These are phyloP conservation scores for Fistularia tabacaria DNA, from an alignment of 2,797 vertebrate species.

Conservation along the genomic window DNA sequence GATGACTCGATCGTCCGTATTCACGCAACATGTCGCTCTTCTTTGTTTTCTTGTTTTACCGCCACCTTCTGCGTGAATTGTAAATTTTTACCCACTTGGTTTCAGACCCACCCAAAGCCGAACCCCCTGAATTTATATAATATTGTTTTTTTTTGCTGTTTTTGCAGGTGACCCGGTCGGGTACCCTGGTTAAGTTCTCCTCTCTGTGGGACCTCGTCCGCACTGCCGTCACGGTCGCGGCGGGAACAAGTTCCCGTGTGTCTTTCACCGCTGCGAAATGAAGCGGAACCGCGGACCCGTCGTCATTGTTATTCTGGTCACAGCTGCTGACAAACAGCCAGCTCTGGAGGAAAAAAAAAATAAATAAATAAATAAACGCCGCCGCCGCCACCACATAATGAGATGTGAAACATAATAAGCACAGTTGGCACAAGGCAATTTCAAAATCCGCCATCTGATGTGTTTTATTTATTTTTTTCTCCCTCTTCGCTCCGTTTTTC, in stretches of 20 bases:
- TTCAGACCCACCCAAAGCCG: too few relatives aligned
- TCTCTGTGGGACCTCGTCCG: not conserved
- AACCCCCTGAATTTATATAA: too few relatives aligned
- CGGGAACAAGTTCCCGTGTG: constrained; percentile 21
- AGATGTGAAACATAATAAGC: constrained; percentile 70
- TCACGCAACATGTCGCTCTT: too few relatives aligned
- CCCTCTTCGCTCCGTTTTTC: constrained; percentile 18
- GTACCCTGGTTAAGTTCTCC: too few relatives aligned
- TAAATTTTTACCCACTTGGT: too few relatives aligned
- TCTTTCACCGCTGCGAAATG: constrained; percentile 31
- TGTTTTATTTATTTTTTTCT: constrained; percentile 7
- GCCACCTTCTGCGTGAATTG: too few relatives aligned
- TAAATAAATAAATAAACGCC: too few relatives aligned
- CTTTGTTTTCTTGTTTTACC: too few relatives aligned
- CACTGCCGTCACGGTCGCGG: constrained; percentile 1
- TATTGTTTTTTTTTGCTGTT: not conserved
- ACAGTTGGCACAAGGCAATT: constrained; percentile 57
- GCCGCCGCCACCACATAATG: constrained; percentile 51
- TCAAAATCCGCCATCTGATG: constrained; percentile 48
- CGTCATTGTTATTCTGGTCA: constrained; percentile 59
- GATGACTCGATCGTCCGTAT: too few relatives aligned
- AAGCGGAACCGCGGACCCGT: constrained; percentile 24
- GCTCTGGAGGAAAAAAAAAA: constrained; percentile 30
- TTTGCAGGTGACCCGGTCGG: not conserved
- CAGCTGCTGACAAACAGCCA: constrained; percentile 58